These are phyloP conservation scores for Limnephilus marmoratus DNA, from an alignment of 2,888 invertebrate genomes.

Conservation along the genomic window DNA sequence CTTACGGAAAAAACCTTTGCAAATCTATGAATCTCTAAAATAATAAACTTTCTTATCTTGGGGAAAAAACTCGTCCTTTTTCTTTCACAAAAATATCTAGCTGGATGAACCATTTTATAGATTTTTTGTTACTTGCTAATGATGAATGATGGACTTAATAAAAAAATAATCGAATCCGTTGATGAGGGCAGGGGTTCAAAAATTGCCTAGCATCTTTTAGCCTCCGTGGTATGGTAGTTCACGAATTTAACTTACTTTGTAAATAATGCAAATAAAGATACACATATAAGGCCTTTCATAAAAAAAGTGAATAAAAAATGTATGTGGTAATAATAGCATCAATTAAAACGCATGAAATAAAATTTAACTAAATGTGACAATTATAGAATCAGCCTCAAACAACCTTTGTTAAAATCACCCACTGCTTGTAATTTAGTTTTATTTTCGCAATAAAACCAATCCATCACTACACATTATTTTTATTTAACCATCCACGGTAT, in stretches of 20 bases:
- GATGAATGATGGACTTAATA: not conserved
- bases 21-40: not conserved
- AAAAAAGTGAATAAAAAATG: no score
- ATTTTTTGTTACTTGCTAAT: not conserved
- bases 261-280: no score
- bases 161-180: not conserved
- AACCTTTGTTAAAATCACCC: not conserved
- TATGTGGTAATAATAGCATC: not conserved
- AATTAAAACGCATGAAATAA: not conserved
- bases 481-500: not conserved
- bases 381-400: not conserved
- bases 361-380: not conserved
- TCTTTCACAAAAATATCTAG: not conserved
- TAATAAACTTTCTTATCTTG: not conserved
- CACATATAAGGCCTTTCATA: no score
- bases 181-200: not conserved
- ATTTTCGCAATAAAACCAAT: no score
- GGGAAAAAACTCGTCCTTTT: not conserved
- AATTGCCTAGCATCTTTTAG: not conserved
- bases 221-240: not conserved
- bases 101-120: not conserved
- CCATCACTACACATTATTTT: no score
- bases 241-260: not conserved
- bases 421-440: no score
- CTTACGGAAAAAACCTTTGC: not conserved